Conservation (phyloP, 2,797 vertebrate genomes). For the Mastacembelus armatus region DNA sequence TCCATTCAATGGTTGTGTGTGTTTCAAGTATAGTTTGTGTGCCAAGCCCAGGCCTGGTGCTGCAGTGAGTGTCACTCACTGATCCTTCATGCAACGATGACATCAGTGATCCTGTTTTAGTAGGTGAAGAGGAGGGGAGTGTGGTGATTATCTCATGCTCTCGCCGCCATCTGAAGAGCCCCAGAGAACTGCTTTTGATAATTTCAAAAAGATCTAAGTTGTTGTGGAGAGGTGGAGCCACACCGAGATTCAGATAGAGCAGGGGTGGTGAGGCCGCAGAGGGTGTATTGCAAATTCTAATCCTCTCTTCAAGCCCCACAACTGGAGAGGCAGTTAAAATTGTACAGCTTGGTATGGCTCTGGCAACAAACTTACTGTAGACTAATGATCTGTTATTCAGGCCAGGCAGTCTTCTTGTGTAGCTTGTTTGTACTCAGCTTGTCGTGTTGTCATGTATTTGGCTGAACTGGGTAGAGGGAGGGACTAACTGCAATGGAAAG, state of each 20-base stretch:
- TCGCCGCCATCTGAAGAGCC: conserved; percentile 49
- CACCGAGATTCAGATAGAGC: conserved; percentile 17
- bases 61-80: conserved; percentile 69
- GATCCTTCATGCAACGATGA: conserved; percentile 78
- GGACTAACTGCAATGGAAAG: conserved; percentile 59
- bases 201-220: conserved; percentile 61
- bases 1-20: conserved; percentile 16
- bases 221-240: conserved; percentile 40
- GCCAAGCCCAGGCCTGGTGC: conserved; percentile 46
- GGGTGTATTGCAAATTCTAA: conserved; percentile 56
- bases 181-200: conserved; percentile 48
- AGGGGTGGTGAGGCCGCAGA: conserved; percentile 10
- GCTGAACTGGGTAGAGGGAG: conserved; percentile 49
- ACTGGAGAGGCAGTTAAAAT: conserved; percentile 49
- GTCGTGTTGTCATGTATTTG: conserved; percentile 48
- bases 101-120: conserved; percentile 82
- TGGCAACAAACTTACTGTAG: conserved; percentile 33
- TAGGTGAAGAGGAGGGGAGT: conserved; percentile 67
- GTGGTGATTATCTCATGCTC: conserved; percentile 66
- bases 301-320: conserved; percentile 43
- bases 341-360: conserved; percentile 43
- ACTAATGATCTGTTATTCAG: conserved; percentile 33
- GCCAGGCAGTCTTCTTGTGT: conserved; percentile 23
- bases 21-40: conserved; percentile 50
- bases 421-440: conserved; percentile 33